These are phyloP conservation scores for Piezodorus guildinii DNA, from an alignment of 1,140 invertebrate genomes.

Conservation along the genomic window DNA sequence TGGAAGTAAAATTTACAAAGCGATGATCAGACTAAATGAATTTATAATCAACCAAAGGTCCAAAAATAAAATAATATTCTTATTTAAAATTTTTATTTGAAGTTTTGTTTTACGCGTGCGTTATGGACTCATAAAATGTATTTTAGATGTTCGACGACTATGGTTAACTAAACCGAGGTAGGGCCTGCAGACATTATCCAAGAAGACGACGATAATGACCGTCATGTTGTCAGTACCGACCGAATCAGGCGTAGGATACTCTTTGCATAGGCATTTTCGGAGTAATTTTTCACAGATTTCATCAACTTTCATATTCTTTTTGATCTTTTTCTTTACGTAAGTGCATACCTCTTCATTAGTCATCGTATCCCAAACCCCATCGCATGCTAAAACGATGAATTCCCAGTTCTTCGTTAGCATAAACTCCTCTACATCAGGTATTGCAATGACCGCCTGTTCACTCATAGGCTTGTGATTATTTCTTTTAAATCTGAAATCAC, in stretches of 20 bases:
- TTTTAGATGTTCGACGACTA: no score
- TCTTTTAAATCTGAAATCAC: constrained; percentile 18
- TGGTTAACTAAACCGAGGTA: no score
- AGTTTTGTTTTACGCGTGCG: no score
- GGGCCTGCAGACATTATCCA: no score
- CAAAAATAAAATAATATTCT: no score
- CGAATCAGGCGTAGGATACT: constrained; percentile 75
- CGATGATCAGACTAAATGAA: no score
- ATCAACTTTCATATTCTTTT: constrained; percentile 74
- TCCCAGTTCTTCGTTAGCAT: constrained; percentile 85
- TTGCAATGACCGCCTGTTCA: constrained; percentile 35
- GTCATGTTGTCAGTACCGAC: constrained; percentile 95
- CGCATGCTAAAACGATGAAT: constrained; percentile 92
- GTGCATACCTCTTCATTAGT: constrained; percentile 80
- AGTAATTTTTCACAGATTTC: constrained; percentile 93
- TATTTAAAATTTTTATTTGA: no score
- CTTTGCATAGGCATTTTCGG: constrained; percentile 85
- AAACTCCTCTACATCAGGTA: constrained; percentile 77
- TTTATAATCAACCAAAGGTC: no score
- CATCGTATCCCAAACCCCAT: constrained; percentile 99
- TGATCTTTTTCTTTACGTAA: constrained; percentile 75
- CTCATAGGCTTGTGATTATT: not conserved
- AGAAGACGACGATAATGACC: constrained; percentile 56
- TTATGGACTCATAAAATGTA: no score
- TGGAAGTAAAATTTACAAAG: no score